phyloP scores from a whole-genome alignment of 2,113 vertebrate species.

The Coracopsis vasa region DNA sequence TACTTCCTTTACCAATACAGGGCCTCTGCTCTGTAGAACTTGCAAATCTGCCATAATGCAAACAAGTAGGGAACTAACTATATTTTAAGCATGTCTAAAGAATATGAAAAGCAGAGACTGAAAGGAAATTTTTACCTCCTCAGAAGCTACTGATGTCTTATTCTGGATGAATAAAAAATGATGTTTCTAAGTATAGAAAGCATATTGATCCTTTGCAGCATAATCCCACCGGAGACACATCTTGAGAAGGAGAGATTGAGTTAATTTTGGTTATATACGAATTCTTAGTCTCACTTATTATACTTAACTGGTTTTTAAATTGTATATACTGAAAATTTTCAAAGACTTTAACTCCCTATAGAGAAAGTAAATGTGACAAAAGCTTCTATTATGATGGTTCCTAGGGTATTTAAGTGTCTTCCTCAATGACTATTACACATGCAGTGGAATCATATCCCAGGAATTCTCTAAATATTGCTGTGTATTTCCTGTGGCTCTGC shows the following conservation, averaged over 20 bases:
- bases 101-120: not conserved
- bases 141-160: not conserved
- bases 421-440: not conserved
- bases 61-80: not conserved
- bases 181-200: not conserved
- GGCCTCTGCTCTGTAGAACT: conserved; percentile 19
- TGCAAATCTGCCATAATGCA: conserved; percentile 43
- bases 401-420: not conserved
- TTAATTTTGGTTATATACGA: not conserved
- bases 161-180: not conserved
- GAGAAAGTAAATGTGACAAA: not conserved
- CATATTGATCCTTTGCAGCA: not conserved
- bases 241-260: not conserved
- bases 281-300: not conserved
- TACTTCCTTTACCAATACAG: conserved; percentile 17
- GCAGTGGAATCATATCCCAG: not conserved
- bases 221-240: not conserved
- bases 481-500: not conserved
- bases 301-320: not conserved
- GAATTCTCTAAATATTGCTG: not conserved
- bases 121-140: not conserved
- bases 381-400: not conserved
- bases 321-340: not conserved
- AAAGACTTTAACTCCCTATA: not conserved
- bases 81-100: not conserved